Evolutionary conservation across 2,888 invertebrate genomes (phyloP).

Genomic region (Cerastis rubricosa): DNA sequence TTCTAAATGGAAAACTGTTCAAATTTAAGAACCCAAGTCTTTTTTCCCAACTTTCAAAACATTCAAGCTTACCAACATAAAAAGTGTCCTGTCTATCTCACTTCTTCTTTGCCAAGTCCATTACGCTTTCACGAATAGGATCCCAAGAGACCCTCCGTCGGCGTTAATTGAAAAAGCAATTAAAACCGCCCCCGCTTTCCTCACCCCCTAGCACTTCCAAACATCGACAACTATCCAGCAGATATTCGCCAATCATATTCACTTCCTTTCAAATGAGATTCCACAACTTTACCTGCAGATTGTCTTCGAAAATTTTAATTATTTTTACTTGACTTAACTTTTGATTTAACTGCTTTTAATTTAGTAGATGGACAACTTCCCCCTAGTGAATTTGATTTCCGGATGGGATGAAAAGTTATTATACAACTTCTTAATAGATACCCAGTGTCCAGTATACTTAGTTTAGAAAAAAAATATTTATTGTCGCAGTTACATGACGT

Average conservation of each 20-base stretch:
- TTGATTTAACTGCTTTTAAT: slow-evolving; percentile 31
- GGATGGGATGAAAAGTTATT: not conserved
- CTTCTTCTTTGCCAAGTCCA: slow-evolving; percentile 74
- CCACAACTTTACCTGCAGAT: slow-evolving; percentile 55
- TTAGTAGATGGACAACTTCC: not conserved
- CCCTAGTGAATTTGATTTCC: not conserved
- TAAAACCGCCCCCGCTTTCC: slow-evolving; percentile 73
- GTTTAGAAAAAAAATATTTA: too few relatives aligned
- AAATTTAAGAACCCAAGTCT: not conserved
- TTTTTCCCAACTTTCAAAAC: not conserved
- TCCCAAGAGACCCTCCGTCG: slow-evolving; percentile 72
- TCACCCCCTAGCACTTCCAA: slow-evolving; percentile 53
- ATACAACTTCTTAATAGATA: too few relatives aligned
- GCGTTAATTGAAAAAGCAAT: slow-evolving; percentile 88
- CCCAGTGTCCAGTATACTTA: too few relatives aligned
- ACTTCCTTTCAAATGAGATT: slow-evolving; percentile 65
- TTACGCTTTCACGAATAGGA: slow-evolving; percentile 77
- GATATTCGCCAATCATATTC: slow-evolving; percentile 72
- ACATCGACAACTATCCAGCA: slow-evolving; percentile 68
- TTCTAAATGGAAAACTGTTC: too few relatives aligned
- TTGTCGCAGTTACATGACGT: too few relatives aligned
- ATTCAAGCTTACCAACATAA: not conserved
- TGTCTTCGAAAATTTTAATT: slow-evolving; percentile 39
- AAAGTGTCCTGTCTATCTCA: slow-evolving; percentile 50
- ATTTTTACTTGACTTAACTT: slow-evolving; percentile 37